phyloP scores from a whole-genome alignment of 2,888 invertebrate genomes.

The Chymomyza procnemis region DNA sequence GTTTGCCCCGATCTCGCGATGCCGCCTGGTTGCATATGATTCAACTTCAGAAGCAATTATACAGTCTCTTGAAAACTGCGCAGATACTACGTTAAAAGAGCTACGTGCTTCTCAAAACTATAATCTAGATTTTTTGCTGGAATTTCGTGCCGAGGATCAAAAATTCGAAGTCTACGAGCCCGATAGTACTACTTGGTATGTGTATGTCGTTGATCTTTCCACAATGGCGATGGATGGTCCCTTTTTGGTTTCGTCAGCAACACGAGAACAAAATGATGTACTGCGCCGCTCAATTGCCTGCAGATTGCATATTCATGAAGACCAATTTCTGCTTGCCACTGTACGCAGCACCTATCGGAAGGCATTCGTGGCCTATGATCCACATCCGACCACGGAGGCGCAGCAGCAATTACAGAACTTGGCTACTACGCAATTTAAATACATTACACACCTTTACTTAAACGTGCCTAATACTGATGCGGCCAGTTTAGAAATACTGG shows the following conservation, averaged over 20 bases:
- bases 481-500: constrained; percentile 79
- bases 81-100: constrained; percentile 73
- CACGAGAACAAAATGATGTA: constrained; percentile 80
- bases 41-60: constrained; percentile 82
- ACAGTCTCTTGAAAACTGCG: constrained; percentile 82
- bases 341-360: constrained; percentile 67
- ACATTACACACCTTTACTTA: constrained; percentile 83
- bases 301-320: constrained; percentile 77
- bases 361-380: constrained; percentile 79
- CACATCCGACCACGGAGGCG: constrained; percentile 76
- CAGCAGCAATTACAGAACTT: constrained; percentile 76
- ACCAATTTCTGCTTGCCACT: constrained; percentile 69
- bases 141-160: constrained; percentile 82
- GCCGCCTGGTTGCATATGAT: constrained; percentile 86
- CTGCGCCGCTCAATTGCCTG: constrained; percentile 81
- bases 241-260: constrained; percentile 81
- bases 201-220: constrained; percentile 82
- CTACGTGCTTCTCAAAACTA: constrained; percentile 56
- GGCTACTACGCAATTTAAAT: constrained; percentile 79
- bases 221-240: constrained; percentile 83
- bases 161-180: constrained; percentile 83
- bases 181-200: constrained; percentile 82
- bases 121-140: constrained; percentile 83
- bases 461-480: constrained; percentile 82
- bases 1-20: constrained; percentile 82